Percentiles rank a stretch among this genome's conserved stretches.
These are phyloP conservation scores for Ischnura elegans DNA, from an alignment of 2,888 invertebrate species.

Conservation along the genomic window DNA sequence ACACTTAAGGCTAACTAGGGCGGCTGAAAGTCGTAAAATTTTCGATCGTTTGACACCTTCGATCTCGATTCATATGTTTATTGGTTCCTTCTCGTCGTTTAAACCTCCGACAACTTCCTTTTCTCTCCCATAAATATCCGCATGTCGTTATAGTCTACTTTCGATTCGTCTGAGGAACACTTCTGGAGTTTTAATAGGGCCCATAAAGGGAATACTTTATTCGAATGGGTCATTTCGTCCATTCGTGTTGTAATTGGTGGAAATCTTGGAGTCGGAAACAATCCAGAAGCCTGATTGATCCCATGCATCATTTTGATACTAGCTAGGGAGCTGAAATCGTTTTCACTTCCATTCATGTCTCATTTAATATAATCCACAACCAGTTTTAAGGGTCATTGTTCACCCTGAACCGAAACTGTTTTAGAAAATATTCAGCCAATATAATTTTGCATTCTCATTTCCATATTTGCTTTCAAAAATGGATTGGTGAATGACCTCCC, in stretches of 20 bases:
- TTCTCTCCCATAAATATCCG: not conserved
- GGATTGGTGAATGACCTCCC: too few relatives aligned
- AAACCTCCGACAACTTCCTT: not conserved
- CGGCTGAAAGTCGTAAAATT: not conserved
- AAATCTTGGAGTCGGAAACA: not conserved
- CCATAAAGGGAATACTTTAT: not conserved
- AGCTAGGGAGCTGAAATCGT: not conserved
- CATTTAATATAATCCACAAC: not conserved
- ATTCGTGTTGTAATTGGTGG: not conserved
- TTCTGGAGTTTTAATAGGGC: not conserved
- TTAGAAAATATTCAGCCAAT: not conserved
- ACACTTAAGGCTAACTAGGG: not conserved
- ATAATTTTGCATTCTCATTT: not conserved
- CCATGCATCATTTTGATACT: not conserved
- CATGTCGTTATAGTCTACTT: not conserved
- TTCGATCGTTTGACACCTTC: slow-evolving; percentile 9
- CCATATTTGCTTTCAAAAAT: not conserved
- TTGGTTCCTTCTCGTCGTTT: not conserved
- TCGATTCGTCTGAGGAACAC: not conserved
- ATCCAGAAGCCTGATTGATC: not conserved
- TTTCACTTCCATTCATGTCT: not conserved
- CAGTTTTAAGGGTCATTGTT: not conserved
- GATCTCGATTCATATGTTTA: not conserved
- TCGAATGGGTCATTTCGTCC: not conserved
- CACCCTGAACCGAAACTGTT: not conserved